phyloP scores from a whole-genome alignment of 1,140 invertebrate genomes.

The Drosophila triauraria region DNA sequence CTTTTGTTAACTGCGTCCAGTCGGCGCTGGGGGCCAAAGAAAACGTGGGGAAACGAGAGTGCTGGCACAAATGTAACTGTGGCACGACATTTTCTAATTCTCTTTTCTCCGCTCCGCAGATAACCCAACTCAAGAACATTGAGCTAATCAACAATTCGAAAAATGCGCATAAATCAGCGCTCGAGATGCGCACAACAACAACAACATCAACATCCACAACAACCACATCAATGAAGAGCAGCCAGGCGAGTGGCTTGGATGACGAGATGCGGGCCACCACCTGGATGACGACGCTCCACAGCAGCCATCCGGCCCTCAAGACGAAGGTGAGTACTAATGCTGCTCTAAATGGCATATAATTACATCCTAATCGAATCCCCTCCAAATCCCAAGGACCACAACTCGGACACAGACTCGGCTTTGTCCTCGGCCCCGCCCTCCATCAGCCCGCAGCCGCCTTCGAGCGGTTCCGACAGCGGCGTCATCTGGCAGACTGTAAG shows the following conservation, averaged over 20 bases:
- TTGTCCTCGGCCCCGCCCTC: conserved; percentile 84
- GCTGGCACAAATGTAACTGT: conserved; percentile 48
- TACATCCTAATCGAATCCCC: neutral
- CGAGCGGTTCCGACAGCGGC: conserved; percentile 73
- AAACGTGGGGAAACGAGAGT: conserved; percentile 46
- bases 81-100: conserved; percentile 59
- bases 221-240: conserved; percentile 32
- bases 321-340: conserved; percentile 54
- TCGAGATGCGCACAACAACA: conserved; percentile 65
- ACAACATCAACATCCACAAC: no score
- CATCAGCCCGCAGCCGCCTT: conserved; percentile 83
- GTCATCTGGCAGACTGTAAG: conserved; percentile 85
- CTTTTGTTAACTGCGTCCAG: conserved; percentile 53
- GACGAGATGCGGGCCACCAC: conserved; percentile 53
- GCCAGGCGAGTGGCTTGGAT: conserved; percentile 38
- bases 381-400: conserved; percentile 58
- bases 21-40: conserved; percentile 26
- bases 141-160: conserved; percentile 83
- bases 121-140: conserved; percentile 85
- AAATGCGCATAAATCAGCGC: conserved; percentile 78
- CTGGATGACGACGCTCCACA: conserved; percentile 66
- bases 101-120: conserved; percentile 47
- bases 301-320: conserved; percentile 51
- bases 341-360: neutral
- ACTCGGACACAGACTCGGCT: conserved; percentile 84